Evolutionary conservation across 2,113 vertebrate genomes (phyloP), one percentile per base, ranked within the genome.

Genomic region (Corydoras sp.): DNA sequence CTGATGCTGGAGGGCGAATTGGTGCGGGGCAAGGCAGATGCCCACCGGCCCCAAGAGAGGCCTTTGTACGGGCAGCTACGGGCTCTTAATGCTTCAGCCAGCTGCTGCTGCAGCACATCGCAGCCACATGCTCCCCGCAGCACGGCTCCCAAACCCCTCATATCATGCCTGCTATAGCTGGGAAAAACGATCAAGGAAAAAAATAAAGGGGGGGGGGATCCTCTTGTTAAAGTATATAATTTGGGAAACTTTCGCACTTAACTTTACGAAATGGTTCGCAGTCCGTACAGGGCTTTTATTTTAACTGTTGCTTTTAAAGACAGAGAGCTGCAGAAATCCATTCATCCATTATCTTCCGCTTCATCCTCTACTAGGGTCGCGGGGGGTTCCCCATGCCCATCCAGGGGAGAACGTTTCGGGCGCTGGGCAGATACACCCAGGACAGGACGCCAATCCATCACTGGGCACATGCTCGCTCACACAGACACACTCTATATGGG

Each of bases 1-100:
- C 92, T 93, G 90, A 91, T 90, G 85, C 92, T 91, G 91, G 91
- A 91, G 92, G 93, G 91, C 91, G 75, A 94, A 92, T 89, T 90
- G 91, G 92, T 90, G 89, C 91, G 89, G 90, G 91, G 91, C 89
- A 91, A 92, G 88, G 90, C 91, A 92, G 90, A 90, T 88, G 89
- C 90, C 90, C 91, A 90, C 90, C 89, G 89, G 90, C 91, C 92
- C 91, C 91, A 83, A 4, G 86, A 86, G 91, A 89, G 91, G 90
- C 88, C 82, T 87, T 88, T 92, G 90, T 88, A 88, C 89, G 90
- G 88, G 92, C 90, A 92, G 89, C 90, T 91, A 84, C 88, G 84
- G 89, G 89, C 86, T 85, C 86, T 90, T 90, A 43, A 91, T 86
- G 92, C 90, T 89, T 88, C 81, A 86, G 88, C 91, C 91, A 94